Percentiles rank a stretch among this genome's conserved stretches.
Evolutionary conservation across 2,113 vertebrate species (phyloP).

Genomic region (Shinisaurus crocodilurus): DNA sequence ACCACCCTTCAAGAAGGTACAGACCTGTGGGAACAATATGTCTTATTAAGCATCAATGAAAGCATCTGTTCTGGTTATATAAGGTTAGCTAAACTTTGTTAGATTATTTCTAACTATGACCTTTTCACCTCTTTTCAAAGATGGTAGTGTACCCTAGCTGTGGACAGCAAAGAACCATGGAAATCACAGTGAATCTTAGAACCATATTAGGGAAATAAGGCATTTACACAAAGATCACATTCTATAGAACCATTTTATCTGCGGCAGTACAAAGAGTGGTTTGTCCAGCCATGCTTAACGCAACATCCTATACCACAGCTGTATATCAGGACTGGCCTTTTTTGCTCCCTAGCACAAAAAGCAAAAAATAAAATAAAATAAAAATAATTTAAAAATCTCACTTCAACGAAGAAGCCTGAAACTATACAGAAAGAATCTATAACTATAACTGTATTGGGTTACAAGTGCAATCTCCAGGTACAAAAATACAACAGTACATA

Average conservation of each 20-base stretch:
- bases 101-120: background rate
- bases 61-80: background rate
- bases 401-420: background rate
- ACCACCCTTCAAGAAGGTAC: constrained; percentile 75
- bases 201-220: background rate
- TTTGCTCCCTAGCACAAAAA: background rate
- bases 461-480: background rate
- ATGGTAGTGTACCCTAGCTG: background rate
- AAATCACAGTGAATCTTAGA: background rate
- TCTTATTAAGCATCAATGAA: background rate
- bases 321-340: background rate
- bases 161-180: background rate
- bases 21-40: constrained; percentile 63
- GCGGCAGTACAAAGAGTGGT: background rate
- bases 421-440: background rate
- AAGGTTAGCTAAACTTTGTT: background rate
- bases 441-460: background rate
- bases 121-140: background rate
- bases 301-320: background rate
- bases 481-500: background rate
- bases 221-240: background rate
- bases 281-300: background rate
- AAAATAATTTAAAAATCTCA: background rate
- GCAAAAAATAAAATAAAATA: background rate
- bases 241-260: background rate